Evolutionary conservation across 2,113 vertebrate genomes (phyloP).

Genomic region (Pomatostomus ruficeps): DNA sequence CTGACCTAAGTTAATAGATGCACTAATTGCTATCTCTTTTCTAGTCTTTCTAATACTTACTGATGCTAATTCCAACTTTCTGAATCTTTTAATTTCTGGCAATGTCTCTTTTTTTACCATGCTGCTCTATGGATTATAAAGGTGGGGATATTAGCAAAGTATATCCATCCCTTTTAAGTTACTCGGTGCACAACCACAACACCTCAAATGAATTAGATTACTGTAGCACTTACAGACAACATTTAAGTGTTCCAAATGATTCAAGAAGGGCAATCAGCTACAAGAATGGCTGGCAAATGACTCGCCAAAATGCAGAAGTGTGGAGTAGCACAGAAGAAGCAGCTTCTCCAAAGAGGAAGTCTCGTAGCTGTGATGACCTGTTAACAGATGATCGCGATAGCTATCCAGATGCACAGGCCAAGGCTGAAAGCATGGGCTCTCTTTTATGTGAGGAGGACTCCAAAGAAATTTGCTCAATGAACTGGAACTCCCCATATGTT

Average conservation of each 20-base stretch:
- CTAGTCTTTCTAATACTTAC: conserved; percentile 67
- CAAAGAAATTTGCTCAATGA: conserved; percentile 52
- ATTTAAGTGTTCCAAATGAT: conserved; percentile 76
- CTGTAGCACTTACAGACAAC: conserved; percentile 74
- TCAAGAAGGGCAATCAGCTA: conserved; percentile 80
- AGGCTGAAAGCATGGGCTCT: conserved; percentile 88
- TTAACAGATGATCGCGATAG: conserved; percentile 74
- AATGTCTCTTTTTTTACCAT: conserved; percentile 88
- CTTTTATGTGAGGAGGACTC: conserved; percentile 80
- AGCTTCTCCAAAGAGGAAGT: conserved; percentile 80
- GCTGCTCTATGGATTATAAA: conserved; percentile 89
- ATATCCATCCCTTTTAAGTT: conserved; percentile 84
- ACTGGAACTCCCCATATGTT: conserved; percentile 61
- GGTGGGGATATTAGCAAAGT: conserved; percentile 91
- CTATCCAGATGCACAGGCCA: conserved; percentile 72
- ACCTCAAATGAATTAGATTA: conserved; percentile 78
- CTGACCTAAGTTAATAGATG: background rate
- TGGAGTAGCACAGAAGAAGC: conserved; percentile 89
- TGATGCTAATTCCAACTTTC: conserved; percentile 64
- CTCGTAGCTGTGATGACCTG: conserved; percentile 87
- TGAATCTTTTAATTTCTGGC: conserved; percentile 83
- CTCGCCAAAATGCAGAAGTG: conserved; percentile 80
- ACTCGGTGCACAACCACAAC: conserved; percentile 77
- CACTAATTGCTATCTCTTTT: conserved; percentile 35
- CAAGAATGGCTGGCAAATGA: conserved; percentile 87